Conservation (phyloP, 2,797 vertebrate genomes). For the Iguana delicatissima region DNA sequence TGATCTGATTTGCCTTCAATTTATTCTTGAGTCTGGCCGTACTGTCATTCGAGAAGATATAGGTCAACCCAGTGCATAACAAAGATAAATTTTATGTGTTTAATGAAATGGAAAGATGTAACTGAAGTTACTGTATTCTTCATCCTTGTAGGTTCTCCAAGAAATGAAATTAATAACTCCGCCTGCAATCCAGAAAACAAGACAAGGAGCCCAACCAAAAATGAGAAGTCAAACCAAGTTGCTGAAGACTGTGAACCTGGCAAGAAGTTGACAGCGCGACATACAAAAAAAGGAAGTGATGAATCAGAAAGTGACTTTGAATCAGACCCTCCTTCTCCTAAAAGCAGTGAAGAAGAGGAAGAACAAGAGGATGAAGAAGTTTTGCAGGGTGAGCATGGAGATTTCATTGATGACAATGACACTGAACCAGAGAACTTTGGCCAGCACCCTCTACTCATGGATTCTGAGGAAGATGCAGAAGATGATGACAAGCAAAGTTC, state of each 20-base stretch:
- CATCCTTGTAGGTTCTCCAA: constrained; percentile 81
- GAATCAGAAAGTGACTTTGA: constrained; percentile 98
- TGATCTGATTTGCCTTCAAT: neutral
- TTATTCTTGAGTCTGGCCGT: neutral
- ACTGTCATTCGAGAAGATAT: neutral
- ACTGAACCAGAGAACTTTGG: constrained; percentile 88
- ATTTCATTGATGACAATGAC: constrained; percentile 85
- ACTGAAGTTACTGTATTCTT: constrained; percentile 63
- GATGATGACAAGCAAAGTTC: constrained; percentile 89
- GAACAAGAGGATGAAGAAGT: constrained; percentile 90
- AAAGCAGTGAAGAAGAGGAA: constrained; percentile 95
- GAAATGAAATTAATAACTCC: constrained; percentile 74
- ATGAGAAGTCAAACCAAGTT: constrained; percentile 64
- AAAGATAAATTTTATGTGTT: accelerated
- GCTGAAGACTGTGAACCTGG: constrained; percentile 78
- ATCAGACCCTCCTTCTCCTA: constrained; percentile 94
- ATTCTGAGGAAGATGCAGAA: constrained; percentile 92
- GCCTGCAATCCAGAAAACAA: constrained; percentile 51
- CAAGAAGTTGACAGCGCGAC: constrained; percentile 75
- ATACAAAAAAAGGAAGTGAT: constrained; percentile 74
- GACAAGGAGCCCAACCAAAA: constrained; percentile 58
- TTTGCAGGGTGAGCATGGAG: constrained; percentile 88
- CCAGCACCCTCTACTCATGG: constrained; percentile 92
- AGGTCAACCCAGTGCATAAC: neutral
- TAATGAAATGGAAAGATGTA: neutral